Evolutionary conservation across 2,113 vertebrate species (phyloP), one percentile per base, ranked within the genome.

Genomic region (Thalassoma bifasciatum): DNA sequence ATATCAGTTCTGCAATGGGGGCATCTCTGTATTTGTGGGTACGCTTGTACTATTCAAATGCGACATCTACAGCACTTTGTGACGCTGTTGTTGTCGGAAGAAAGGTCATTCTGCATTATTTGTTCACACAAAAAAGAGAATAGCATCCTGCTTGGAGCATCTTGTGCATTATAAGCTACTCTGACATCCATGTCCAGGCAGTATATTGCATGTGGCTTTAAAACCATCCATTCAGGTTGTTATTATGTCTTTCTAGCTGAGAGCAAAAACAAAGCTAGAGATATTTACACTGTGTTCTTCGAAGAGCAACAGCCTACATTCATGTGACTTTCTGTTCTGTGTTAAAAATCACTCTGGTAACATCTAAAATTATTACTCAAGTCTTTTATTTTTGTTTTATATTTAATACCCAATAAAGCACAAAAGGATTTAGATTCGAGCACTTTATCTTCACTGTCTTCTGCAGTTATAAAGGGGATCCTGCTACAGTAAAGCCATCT

Each of bases 1-100:
- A 88, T 63, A 82, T 66, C 44, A 75, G 59, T 54, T 57, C 72
- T 47, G 51, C n/a, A n/a, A n/a, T n/a, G n/a, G n/a, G n/a, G n/a
- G n/a, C n/a, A n/a, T n/a, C n/a, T n/a, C n/a, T n/a, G n/a, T n/a
- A n/a, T n/a, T n/a, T n/a, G n/a, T n/a, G 10, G 10, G 5, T 38
- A 38, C 37, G 10, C 37, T 38, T 38, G 37, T 38, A 38, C 10
- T 38, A 38, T 38, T 38, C 5, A 5, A 38, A 38, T 38, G 5
- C n/a, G n/a, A n/a, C n/a, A n/a, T n/a, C n/a, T 10, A 38, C 37
- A 38, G 37, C 37, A 38, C 10, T 38, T 38, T 38, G 5, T n/a
- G n/a, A 7, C 37, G 5, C 37, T 38, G 37, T 10, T 7, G 5
- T 38, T 38, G 5, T 38, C 37, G 10, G 10, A 38, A 38, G 10